Percentiles rank a stretch among this genome's conserved stretches.
Evolutionary conservation across 2,888 invertebrate species (phyloP).

Genomic region (Microlaimidae sp.): DNA sequence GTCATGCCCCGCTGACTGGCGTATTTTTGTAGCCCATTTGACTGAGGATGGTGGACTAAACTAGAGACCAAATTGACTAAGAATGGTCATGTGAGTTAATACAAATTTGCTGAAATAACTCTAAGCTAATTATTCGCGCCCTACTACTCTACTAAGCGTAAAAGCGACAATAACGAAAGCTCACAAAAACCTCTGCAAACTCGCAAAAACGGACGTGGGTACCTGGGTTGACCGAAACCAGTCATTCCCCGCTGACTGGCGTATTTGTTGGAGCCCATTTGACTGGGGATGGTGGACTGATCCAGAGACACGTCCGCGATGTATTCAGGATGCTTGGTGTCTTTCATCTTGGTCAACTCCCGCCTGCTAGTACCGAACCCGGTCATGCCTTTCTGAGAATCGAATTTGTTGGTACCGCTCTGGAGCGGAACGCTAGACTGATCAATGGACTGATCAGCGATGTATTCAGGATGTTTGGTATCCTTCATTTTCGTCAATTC

Average conservation of each 20-base stretch:
- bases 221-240: conserved; percentile 28
- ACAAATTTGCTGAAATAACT: too few relatives aligned
- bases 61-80: too few relatives aligned
- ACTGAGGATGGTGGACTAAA: conserved; percentile 11
- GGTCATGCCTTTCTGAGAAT: conserved; percentile 24
- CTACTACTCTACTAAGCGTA: too few relatives aligned
- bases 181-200: too few relatives aligned
- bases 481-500: conserved; percentile 34
- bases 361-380: conserved; percentile 27
- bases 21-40: conserved; percentile 18
- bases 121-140: too few relatives aligned
- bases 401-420: conserved; percentile 33
- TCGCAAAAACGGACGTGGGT: too few relatives aligned
- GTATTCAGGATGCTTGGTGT: conserved; percentile 34
- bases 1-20: conserved; percentile 30
- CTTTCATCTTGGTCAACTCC: conserved; percentile 32
- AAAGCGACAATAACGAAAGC: too few relatives aligned
- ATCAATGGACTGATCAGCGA: conserved; percentile 29
- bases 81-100: too few relatives aligned
- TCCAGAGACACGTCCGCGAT: conserved; percentile 20
- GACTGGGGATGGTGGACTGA: conserved; percentile 19
- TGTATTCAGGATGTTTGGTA: conserved; percentile 35
- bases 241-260: conserved; percentile 25
- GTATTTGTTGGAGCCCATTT: conserved; percentile 33
- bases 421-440: conserved; percentile 33